Evolutionary conservation across 1,140 invertebrate genomes (phyloP).

Genomic region (Epicauta chinensis): DNA sequence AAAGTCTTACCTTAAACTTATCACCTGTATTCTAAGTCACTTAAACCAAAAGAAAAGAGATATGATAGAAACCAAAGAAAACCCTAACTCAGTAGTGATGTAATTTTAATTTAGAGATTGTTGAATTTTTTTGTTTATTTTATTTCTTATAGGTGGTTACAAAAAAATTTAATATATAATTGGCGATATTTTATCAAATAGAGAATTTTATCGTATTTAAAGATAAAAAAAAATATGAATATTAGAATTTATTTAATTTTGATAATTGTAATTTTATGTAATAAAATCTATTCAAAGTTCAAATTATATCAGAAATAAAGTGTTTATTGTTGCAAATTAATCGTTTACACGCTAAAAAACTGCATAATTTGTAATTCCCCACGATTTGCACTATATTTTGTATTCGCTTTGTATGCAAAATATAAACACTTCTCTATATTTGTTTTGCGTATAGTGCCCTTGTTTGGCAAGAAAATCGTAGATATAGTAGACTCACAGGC

Average conservation of each 20-base stretch:
- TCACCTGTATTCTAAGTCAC: conserved; percentile 65
- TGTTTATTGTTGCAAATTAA: conserved; percentile 1
- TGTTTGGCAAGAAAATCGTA: no score
- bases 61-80: not conserved
- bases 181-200: not conserved
- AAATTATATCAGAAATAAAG: conserved; percentile 11
- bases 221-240: not conserved
- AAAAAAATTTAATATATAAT: no score
- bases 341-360: not conserved
- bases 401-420: no score
- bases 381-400: no score
- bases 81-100: conserved; percentile 22
- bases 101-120: conserved; percentile 14
- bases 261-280: conserved; percentile 24
- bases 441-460: no score
- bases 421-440: no score
- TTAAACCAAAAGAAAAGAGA: not conserved
- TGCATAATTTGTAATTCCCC: not conserved
- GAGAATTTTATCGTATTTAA: conserved; percentile 23
- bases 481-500: no score
- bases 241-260: conserved; percentile 26
- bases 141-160: no score
- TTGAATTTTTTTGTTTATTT: conserved; percentile 10
- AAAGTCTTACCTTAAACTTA: conserved; percentile 72
- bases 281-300: conserved; percentile 12